Evolutionary conservation across 2,888 invertebrate species (phyloP), one percentile per base, ranked within the genome.

Genomic region (Mimas tiliae): DNA sequence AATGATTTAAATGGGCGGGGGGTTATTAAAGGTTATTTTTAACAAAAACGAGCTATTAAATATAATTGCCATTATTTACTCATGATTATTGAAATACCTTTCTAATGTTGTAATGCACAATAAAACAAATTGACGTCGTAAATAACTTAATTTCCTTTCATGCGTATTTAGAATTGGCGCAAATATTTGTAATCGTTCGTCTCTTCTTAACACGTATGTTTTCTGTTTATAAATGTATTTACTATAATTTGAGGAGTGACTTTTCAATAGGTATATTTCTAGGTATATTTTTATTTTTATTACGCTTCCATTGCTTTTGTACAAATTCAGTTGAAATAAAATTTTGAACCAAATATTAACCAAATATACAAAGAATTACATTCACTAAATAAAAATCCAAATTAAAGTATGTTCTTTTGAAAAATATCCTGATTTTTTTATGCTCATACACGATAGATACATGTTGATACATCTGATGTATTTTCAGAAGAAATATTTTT

Each of bases 401-500:
- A 27, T 3, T 27, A 27, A 3, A 27, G 1, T 27, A 27, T 27
- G 27, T 27, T 27, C 27, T 27, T 27, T 27, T 3, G 27, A 27
- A 4, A 27, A 27, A 27, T 27, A 1, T 27, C 4, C 27, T 27
- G 27, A 27, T 27, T 38, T 38, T 6, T 45, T 12, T 45, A n/a
- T 14, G 14, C 45, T 45, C n/a, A n/a, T n/a, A n/a, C n/a, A n/a
- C 12, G 14, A 14, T 45, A 14, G 12, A 45, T 45, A 45, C 12
- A 45, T 45, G 1, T 42, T 7, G 8, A 12, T 45, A 45, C 14
- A n/a, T n/a, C n/a, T n/a, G 45, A 14, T 38, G 19, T 19, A 33
- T 33, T 55, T 55, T 34, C 34, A 34, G 53, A 48, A 11, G n/a
- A 64, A 33, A 70, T 72, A 70, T 69, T 66, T 68, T 73, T 72